Base-by-base conservation (phyloP, 30 jellyfish, hydroid and myxozoan genomes). In the Hydractinia symbiolongicarpus region DNA sequence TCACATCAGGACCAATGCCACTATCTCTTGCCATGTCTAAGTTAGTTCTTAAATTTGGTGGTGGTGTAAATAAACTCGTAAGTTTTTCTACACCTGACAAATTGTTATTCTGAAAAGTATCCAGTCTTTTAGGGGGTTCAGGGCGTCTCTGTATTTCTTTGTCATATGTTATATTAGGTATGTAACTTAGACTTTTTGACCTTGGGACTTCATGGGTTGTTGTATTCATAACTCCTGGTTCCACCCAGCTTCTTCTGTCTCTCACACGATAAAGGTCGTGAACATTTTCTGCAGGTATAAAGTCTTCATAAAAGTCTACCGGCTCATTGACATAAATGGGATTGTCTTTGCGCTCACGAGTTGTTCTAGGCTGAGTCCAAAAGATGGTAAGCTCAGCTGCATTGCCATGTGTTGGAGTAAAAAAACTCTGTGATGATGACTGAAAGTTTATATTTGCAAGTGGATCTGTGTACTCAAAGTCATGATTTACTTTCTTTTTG, bases 281-380 rank as follows among this genome's bases (percentile, higher is more conserved):
- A 9, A 71, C 53, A n/a, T 71, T 53, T 20, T 71, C 80, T 9
- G 80, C 17, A 7, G 80, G 80, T 10, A 71, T 8, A 71, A 71
- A 71, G 80, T 50, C 80, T 71, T 71, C 80, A 71, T 71, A 71
- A 3, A 71, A 71, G 17, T 71, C 80, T 9, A 50, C 61, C 0
- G 80, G 80, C 67, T 71, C 80, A 11, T 71, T 53, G 67, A 71
- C 80, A 50, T 19, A 71, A 11, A 71, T 53, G 4, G 80, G 80
- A 15, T 71, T 71, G 17, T 20, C 60, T 19, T 53, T 71, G 40
- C 60, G 40, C 1, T 53, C 53, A 54, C 80, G 44, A 30, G 56
- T 15, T 19, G 15, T 54, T 20, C 60, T 71, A n/a, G 80, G 80
- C 55, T 50, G 80, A 8, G 80, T 20, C 80, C 80, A 71, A 50